These are phyloP conservation scores for Planococcus citri DNA, from an alignment of 1,140 invertebrate genomes.

Conservation along the genomic window DNA sequence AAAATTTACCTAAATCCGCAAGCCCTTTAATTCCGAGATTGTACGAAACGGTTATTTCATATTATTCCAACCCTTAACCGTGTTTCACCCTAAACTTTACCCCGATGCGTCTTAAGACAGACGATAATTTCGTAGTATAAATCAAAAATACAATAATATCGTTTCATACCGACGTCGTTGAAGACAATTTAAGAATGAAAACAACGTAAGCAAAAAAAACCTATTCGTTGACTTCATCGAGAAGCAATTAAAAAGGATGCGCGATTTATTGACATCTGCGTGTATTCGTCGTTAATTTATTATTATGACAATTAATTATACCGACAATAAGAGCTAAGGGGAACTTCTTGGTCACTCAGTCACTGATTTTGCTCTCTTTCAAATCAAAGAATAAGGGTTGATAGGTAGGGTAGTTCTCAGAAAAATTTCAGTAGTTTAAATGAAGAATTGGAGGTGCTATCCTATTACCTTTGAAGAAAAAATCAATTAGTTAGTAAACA, in stretches of 20 bases:
- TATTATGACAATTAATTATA: no score
- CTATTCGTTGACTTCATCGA: not conserved
- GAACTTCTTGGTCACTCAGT: no score
- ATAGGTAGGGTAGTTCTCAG: no score
- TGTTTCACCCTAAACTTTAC: conserved; percentile 14
- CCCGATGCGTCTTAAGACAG: not conserved
- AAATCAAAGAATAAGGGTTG: no score
- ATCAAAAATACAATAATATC: conserved; percentile 20
- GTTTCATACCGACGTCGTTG: not conserved
- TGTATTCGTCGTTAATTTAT: no score
- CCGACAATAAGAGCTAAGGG: no score
- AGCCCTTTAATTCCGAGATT: conserved; percentile 17
- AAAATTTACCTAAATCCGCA: conserved; percentile 15
- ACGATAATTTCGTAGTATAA: conserved; percentile 14
- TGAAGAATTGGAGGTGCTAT: no score
- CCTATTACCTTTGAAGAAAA: no score
- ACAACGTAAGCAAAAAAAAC: not conserved
- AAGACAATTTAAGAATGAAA: conserved; percentile 5
- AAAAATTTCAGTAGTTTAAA: no score
- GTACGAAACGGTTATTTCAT: conserved; percentile 13
- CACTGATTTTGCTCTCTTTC: no score
- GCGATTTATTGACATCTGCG: not conserved
- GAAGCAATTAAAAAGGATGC: not conserved
- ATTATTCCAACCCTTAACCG: conserved; percentile 10
- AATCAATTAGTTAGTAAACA: no score